phyloP scores from a whole-genome alignment of 2,888 invertebrate species.

The Seira ritae region DNA sequence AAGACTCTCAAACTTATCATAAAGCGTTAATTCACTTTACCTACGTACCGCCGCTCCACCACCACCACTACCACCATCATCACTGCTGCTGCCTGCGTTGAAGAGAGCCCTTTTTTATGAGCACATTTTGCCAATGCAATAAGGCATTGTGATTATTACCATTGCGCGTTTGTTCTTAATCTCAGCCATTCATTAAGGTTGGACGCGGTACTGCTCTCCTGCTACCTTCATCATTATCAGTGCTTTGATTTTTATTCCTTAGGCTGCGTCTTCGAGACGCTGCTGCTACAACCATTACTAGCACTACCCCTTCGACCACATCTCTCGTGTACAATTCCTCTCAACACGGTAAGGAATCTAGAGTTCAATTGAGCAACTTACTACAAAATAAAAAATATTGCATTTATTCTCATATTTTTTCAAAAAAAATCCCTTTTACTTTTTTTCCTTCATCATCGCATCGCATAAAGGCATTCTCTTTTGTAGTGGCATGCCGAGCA shows the following conservation, averaged over 20 bases:
- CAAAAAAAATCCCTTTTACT: conserved; percentile 11
- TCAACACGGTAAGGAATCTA: not conserved
- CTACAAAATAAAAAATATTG: not conserved
- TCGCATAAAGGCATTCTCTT: conserved; percentile 20
- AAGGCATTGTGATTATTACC: no score
- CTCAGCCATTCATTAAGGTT: no score
- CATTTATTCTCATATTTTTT: conserved; percentile 11
- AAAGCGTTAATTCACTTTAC: no score
- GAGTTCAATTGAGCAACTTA: conserved; percentile 11
- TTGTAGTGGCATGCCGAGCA: not conserved
- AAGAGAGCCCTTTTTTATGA: no score
- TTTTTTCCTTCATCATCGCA: conserved; percentile 1
- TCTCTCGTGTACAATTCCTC: not conserved
- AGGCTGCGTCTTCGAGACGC: not conserved
- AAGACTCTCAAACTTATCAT: no score
- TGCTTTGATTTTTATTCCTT: not conserved
- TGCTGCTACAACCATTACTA: not conserved
- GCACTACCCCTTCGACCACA: not conserved
- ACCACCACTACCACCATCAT: no score
- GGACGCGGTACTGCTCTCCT: no score
- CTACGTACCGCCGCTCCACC: no score
- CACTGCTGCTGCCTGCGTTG: no score
- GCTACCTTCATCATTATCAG: no score
- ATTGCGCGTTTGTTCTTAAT: no score
- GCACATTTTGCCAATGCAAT: no score